Evolutionary conservation across 2,113 vertebrate genomes (phyloP), one percentile per base, ranked within the genome.

Genomic region (Dascyllus trimaculatus): DNA sequence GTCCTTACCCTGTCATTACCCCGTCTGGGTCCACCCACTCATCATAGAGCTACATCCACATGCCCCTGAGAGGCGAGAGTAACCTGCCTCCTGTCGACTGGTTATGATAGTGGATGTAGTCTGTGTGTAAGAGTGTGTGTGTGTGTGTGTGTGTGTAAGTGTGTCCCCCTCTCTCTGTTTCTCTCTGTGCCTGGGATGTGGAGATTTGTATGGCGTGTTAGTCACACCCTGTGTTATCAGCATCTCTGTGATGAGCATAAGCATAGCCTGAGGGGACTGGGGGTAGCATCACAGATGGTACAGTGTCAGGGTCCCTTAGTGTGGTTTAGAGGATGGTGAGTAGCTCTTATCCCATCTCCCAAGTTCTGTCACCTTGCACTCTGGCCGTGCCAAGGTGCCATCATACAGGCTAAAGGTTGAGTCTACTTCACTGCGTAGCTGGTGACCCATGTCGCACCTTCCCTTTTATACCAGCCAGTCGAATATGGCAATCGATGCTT

Each of bases 401-500:
- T 60, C 93, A 77, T 75, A 81, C 84, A 82, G 78, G 84, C 66
- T 75, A 84, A 89, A 88, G 87, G 85, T 72, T 63, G 22, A 80
- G 74, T 26, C 35, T 15, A 11, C 38, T 63, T 76, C 48, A 86
- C 81, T 49, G 87, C 46, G 25, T 49, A 25, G 79, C 88, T 73
- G 85, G 80, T 85, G 85, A 94, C 91, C 94, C 95, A 82, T 87
- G 90, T 91, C 79, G 71, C 75, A 54, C 78, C 1, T 80, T 84
- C 79, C 94, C 93, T 93, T 95, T 67, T 68, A 75, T 94, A 95
- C 94, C 91, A 93, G 90, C 85, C 78, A 66, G 84, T 90, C 85
- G 57, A 94, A 95, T 89, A 87, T 92, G 95, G 94, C 94, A 95
- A 94, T 96, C 94, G 92, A 69, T 93, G 93, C 92, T 94, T 95